A percentile compares a stretch with the other conserved stretches of the same genome.
Conservation (phyloP, 2,888 invertebrate species). For the Phalangium opilio region DNA sequence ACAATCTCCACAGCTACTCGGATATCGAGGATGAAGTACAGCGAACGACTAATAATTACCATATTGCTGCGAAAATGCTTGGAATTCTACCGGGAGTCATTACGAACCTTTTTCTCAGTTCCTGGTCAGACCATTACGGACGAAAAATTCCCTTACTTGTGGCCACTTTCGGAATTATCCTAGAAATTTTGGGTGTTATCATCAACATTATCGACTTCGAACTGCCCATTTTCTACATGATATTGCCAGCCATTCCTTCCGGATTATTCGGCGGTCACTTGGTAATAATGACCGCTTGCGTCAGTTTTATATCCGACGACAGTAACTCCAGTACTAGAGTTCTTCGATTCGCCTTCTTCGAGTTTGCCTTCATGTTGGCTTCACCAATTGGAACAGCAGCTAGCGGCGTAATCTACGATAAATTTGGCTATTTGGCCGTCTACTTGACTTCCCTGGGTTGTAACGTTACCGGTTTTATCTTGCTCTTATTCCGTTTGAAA, state of each 20-base stretch:
- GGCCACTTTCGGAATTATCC: constrained; percentile 5
- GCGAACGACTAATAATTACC: neutral
- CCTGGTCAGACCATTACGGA: constrained; percentile 15
- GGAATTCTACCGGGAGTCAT: neutral
- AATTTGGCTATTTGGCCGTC: constrained; percentile 4
- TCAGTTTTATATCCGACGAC: constrained; percentile 14
- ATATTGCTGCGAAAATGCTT: neutral
- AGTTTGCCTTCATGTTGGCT: constrained; percentile 12
- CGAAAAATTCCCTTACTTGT: constrained; percentile 11
- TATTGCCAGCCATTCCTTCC: constrained; percentile 2
- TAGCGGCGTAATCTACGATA: constrained; percentile 8
- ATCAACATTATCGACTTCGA: constrained; percentile 5
- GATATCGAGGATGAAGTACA: neutral
- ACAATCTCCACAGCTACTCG: neutral
- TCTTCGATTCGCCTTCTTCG: constrained; percentile 9
- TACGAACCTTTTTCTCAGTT: constrained; percentile 1
- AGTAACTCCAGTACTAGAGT: constrained; percentile 8
- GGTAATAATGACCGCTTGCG: constrained; percentile 8
- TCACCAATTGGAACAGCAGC: constrained; percentile 9
- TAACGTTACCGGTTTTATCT: constrained; percentile 3
- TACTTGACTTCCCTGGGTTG: constrained; percentile 3
- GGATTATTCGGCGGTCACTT: constrained; percentile 11
- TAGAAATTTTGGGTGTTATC: constrained; percentile 3
- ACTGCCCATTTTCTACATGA: constrained; percentile 6
- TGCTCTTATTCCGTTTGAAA: constrained; percentile 7